These are phyloP conservation scores for Apaloderma vittatum DNA, from an alignment of 2,113 vertebrate species.

Conservation along the genomic window DNA sequence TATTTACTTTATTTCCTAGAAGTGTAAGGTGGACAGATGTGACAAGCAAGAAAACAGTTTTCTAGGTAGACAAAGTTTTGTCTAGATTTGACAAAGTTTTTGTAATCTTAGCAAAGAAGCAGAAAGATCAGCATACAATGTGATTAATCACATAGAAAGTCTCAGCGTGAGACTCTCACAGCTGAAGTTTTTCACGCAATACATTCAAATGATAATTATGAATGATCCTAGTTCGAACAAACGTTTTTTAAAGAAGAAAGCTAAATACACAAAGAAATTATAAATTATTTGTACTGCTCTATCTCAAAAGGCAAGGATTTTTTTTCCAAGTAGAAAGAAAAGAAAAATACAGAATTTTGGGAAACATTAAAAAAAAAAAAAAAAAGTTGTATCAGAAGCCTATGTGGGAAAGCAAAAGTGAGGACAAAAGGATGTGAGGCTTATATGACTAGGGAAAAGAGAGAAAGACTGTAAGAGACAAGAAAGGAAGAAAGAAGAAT, in stretches of 20 bases:
- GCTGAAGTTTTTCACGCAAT: not conserved
- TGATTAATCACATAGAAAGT: not conserved
- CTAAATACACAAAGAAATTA: not conserved
- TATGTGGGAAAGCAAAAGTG: fast-evolving
- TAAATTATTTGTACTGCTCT: not conserved
- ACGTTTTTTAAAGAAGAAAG: not conserved
- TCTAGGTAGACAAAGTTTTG: not conserved
- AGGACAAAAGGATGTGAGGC: not conserved
- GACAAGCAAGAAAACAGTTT: not conserved
- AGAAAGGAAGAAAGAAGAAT: not conserved
- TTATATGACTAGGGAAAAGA: not conserved
- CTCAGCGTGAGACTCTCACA: not conserved
- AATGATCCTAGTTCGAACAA: not conserved
- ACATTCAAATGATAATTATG: not conserved
- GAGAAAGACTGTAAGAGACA: not conserved
- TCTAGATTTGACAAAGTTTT: not conserved
- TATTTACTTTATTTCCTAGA: not conserved
- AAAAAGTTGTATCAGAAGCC: not conserved
- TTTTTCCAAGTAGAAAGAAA: not conserved
- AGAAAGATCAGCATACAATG: not conserved
- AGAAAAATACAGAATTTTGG: not conserved
- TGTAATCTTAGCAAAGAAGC: not conserved
- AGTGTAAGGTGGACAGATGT: not conserved
- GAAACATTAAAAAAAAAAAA: not conserved
- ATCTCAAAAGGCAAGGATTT: not conserved